Base-by-base conservation (phyloP, 2,113 vertebrate species). In the Alces alces region DNA sequence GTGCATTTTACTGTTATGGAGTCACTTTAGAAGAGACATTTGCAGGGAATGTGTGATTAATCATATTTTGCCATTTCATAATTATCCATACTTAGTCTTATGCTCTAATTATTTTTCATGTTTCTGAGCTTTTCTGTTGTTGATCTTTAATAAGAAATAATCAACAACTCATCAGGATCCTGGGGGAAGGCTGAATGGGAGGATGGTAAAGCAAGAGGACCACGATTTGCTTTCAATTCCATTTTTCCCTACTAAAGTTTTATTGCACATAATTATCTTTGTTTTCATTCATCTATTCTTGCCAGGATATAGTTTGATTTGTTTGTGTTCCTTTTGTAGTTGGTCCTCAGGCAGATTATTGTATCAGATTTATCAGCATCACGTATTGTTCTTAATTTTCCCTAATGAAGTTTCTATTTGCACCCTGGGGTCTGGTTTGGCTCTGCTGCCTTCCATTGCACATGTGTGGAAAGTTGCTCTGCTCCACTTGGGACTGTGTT, bases 101-200 rank as follows among this genome's bases (percentile, higher is more conserved):
- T 92, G 98, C 95, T 96, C 90, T 98, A 98, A 98, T 98, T 97
- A 97, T 97, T 98, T 98, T 97, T 98, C 86, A 93, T 98, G 79
- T 97, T 97, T 98, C 85, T 97, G 84, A 93, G 96, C 50, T 96
- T 98, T 98, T 95, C 45, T 95, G 88, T 98, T 96, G 96, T 97
- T 97, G 11, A 36, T 97, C 93, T 98, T 97, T 96, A 94, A 98
- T 60, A 98, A 97, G 83, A 98, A 80, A 97, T 93, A 98, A 98
- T 98, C 95, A 98, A 98, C 95, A 98, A 96, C 96, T 98, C 98
- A 97, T 98, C 98, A 98, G 87, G 58, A 73, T 78, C 52, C 89
- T 91, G 61, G 64, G 95, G 89, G 39, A 89, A 88, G 39, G 30
- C 27, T 78, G 36, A 12, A 54, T 54, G 21, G 27, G 57, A 80